Conservation (phyloP, 2,113 vertebrate genomes). For the Myanophis thanlyinensis region DNA sequence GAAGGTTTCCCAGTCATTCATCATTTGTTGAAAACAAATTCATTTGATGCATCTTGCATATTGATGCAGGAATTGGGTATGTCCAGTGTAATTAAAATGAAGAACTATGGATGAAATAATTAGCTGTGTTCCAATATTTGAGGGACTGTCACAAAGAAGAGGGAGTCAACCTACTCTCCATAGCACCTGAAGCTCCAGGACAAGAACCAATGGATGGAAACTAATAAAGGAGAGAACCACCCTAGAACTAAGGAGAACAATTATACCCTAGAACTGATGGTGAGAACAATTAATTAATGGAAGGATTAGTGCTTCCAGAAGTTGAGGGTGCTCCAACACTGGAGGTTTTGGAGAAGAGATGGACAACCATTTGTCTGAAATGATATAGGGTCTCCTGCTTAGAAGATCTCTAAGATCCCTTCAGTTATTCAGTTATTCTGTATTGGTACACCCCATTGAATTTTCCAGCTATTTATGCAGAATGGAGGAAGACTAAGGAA, state of each 20-base stretch:
- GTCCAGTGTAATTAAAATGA: not conserved
- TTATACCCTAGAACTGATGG: no score
- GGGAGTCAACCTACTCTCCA: not conserved
- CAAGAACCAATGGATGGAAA: not conserved
- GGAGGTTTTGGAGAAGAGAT: not conserved
- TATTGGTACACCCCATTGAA: not conserved
- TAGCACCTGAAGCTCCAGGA: not conserved
- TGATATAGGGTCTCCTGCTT: not conserved
- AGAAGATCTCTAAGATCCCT: not conserved
- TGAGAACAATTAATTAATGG: not conserved
- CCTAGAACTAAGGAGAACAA: not conserved
- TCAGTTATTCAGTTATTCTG: not conserved
- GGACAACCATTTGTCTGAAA: not conserved
- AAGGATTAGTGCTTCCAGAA: not conserved
- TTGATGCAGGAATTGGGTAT: not conserved
- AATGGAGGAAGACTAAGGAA: not conserved
- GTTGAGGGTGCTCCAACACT: not conserved
- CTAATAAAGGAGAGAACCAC: not conserved
- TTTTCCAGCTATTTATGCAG: slow-evolving; percentile 21
- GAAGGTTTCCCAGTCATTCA: not conserved
- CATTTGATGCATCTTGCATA: not conserved
- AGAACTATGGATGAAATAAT: not conserved
- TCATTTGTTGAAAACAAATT: not conserved
- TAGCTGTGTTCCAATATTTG: not conserved
- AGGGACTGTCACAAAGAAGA: not conserved